Evolutionary conservation across 1,140 invertebrate genomes (phyloP).

Genomic region (Tribolium madens): DNA sequence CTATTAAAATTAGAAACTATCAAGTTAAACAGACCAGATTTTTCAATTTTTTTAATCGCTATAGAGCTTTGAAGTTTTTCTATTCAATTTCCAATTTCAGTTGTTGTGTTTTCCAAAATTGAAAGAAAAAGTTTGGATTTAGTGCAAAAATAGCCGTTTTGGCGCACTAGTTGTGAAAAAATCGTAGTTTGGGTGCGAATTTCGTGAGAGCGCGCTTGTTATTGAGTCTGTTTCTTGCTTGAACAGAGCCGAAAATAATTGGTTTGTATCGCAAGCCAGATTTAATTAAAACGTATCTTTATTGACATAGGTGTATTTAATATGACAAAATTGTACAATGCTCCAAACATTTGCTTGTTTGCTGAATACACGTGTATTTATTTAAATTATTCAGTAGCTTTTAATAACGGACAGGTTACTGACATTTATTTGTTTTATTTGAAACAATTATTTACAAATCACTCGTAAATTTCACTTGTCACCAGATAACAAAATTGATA

Average conservation of each 20-base stretch:
- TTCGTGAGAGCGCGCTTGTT: background rate
- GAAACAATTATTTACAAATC: conserved; percentile 55
- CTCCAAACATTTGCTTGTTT: conserved; percentile 40
- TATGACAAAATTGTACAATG: conserved; percentile 26
- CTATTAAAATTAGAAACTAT: too few species aligned
- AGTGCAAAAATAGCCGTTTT: background rate
- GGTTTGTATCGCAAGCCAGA: conserved; percentile 40
- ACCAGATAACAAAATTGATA: conserved; percentile 43
- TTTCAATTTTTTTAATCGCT: too few species aligned
- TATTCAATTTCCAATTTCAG: too few species aligned
- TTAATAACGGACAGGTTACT: conserved; percentile 45
- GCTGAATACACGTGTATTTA: conserved; percentile 50
- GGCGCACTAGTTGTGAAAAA: background rate
- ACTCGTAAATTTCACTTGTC: conserved; percentile 51
- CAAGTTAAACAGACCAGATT: too few species aligned
- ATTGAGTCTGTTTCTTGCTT: conserved; percentile 1
- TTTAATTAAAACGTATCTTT: conserved; percentile 54
- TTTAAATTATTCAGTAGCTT: conserved; percentile 48
- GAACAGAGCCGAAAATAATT: conserved; percentile 13
- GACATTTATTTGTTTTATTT: conserved; percentile 53
- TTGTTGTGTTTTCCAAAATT: background rate
- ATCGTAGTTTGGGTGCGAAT: background rate
- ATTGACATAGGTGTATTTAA: conserved; percentile 54
- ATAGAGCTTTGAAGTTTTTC: too few species aligned
- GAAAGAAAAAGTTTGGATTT: background rate